Evolutionary conservation across 64 coral and sea anemone genomes (phyloP), one percentile per base, ranked within the genome.

Genomic region (Acropora tenuis): DNA sequence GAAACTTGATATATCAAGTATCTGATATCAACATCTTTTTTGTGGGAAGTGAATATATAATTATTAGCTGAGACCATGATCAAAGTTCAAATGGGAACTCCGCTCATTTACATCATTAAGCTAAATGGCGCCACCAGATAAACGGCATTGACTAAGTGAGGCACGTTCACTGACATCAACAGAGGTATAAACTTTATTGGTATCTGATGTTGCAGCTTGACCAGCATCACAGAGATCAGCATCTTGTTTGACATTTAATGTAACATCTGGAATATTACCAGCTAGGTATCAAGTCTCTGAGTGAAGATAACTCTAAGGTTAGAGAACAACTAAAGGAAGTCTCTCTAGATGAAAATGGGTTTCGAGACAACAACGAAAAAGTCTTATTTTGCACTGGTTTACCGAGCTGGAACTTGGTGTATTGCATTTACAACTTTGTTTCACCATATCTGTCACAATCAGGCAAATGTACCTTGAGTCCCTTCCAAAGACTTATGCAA

Each of bases 91-190:
- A 89, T 63, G 60, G 50, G 50, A 8, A 53, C 50, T 53, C 50
- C 8, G 50, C 50, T 6, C 50, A 53, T 53, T 53, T 79, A 67
- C 87, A 89, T 89, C 87, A 68, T 8, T 89, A 67, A 78, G 55
- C 87, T 89, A 75, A 89, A 55, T 89, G 15, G n/a, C 87, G 79
- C 87, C 57, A 89, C 53, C 87, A 79, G 87, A 79, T 89, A 89
- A 41, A 89, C 53, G 87, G 87, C 76, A 89, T 67, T 9, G 42
- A 69, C 87, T 89, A 89, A 57, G 43, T 47, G 73, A 88, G 73
- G 86, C 49, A 88, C 76, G 73, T 88, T 88, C 86, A 88, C 72
- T 88, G 86, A 88, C 86, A 88, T 87, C 86, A 88, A 16, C 86
- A 88, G 87, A 89, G 87, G 47, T 78, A 53, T 79, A 78, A 89